Conservation (phyloP, 37 sponge, comb jelly and placozoan species). For the Aphrocallistes beatrix region DNA sequence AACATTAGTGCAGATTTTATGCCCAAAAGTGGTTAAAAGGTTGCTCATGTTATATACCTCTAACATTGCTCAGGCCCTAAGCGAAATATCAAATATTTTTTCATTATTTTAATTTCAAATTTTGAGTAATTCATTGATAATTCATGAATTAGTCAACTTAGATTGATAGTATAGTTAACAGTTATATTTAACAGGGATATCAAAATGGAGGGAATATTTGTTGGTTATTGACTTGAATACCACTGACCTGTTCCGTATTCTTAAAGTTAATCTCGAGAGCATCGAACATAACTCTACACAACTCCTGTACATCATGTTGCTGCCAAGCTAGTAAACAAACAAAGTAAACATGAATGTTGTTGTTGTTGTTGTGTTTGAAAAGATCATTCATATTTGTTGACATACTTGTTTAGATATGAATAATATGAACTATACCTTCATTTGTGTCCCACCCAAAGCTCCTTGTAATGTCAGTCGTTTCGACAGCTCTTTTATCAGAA, state of each 20-base stretch:
- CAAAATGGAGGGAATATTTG: no score
- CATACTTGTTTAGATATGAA: neutral
- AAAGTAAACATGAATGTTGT: neutral
- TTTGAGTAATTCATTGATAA: no score
- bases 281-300: constrained; percentile 93
- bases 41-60: no score
- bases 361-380: neutral
- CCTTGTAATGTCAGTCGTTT: constrained; percentile 87
- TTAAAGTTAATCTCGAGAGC: constrained; percentile 72
- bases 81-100: no score
- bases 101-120: no score
- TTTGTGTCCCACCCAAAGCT: constrained; percentile 94
- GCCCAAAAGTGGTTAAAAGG: no score
- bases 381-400: neutral
- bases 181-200: no score
- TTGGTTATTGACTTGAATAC: no score
- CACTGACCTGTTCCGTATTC: constrained; percentile 38
- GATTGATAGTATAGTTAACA: no score
- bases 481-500: constrained; percentile 64
- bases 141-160: no score
- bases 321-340: constrained; percentile 56
- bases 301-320: constrained; percentile 91
- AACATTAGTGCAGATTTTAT: no score
- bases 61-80: no score
- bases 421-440: constrained; percentile 47